Evolutionary conservation across 2,797 vertebrate species (phyloP).

Genomic region (Platyrinchus mystaceus): DNA sequence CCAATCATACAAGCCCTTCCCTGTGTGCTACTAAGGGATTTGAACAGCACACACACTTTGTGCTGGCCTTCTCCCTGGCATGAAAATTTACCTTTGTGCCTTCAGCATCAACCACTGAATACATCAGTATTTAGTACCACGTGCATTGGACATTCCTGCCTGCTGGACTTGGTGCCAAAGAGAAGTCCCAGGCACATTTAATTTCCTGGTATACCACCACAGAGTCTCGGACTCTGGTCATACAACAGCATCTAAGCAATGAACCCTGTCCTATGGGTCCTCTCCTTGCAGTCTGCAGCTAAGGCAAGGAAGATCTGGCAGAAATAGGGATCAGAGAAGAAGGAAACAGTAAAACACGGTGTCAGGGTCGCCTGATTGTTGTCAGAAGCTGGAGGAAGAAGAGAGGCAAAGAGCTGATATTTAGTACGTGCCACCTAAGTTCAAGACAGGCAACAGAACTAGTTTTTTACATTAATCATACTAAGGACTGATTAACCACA

Average conservation of each 20-base stretch:
- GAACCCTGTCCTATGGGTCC: background rate
- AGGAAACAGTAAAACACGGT: background rate
- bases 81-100: background rate
- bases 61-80: background rate
- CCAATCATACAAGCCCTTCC: background rate
- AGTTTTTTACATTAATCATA: background rate
- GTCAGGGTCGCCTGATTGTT: accelerated
- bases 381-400: background rate
- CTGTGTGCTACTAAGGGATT: background rate
- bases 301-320: background rate
- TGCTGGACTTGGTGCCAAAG: background rate
- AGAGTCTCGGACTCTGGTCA: background rate
- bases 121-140: background rate
- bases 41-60: background rate
- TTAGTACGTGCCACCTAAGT: background rate
- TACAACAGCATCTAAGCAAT: background rate
- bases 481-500: background rate
- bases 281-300: background rate
- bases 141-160: background rate
- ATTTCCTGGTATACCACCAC: background rate
- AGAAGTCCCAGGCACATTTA: background rate
- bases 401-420: background rate
- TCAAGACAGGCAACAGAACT: background rate
- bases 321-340: background rate
- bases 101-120: background rate